Evolutionary conservation across 1,140 invertebrate genomes (phyloP).

Genomic region (Nasonia vitripennis): DNA sequence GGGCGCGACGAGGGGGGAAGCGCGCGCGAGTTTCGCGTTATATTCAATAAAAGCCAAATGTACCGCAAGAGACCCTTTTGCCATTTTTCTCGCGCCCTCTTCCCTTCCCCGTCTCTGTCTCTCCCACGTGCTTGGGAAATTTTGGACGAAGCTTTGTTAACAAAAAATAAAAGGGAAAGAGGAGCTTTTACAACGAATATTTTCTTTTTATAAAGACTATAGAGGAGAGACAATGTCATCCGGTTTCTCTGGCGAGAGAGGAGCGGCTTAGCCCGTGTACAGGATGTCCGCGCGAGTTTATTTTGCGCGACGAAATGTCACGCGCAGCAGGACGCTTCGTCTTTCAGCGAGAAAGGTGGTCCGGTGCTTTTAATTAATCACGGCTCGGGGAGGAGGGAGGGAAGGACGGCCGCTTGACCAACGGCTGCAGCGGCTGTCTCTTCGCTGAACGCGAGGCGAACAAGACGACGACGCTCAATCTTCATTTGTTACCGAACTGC

Average conservation of each 20-base stretch:
- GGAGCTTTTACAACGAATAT: no score
- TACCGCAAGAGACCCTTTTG: conserved; percentile 63
- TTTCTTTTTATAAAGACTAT: no score
- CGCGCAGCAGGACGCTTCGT: conserved; percentile 23
- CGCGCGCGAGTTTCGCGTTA: conserved; percentile 56
- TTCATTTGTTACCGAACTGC: conserved; percentile 43
- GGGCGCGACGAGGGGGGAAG: conserved; percentile 6
- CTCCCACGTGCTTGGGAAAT: background rate
- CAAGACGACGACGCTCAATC: conserved; percentile 25
- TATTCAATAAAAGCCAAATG: conserved; percentile 70
- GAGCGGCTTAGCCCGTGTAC: background rate
- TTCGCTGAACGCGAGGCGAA: background rate
- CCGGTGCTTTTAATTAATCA: conserved; percentile 41
- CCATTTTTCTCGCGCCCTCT: conserved; percentile 2
- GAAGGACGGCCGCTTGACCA: background rate
- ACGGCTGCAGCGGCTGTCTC: background rate
- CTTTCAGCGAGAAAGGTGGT: background rate
- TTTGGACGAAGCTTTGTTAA: background rate
- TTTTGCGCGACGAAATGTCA: conserved; percentile 41
- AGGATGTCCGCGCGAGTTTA: conserved; percentile 9
- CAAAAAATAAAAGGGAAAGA: no score
- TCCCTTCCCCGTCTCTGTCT: background rate
- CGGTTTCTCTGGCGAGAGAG: background rate
- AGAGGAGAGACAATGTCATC: background rate
- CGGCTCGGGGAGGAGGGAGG: background rate